Conservation (phyloP, 2,797 vertebrate genomes). For the Astyanax mexicanus region DNA sequence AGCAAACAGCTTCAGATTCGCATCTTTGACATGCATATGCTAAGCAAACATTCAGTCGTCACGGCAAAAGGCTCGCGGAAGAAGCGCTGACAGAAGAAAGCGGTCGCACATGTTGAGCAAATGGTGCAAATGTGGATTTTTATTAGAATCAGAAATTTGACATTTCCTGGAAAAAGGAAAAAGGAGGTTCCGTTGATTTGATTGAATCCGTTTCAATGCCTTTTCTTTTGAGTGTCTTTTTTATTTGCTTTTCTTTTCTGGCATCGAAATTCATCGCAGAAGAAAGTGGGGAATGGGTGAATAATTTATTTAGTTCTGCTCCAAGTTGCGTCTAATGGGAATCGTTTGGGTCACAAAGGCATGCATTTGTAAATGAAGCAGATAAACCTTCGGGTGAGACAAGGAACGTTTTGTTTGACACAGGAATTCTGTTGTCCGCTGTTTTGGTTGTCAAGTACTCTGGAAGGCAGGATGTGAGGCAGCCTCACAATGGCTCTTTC, state of each 20-base stretch:
- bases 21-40: conserved; percentile 52
- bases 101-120: conserved; percentile 53
- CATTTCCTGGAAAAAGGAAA: conserved; percentile 28
- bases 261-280: conserved; percentile 60
- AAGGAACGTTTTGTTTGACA: conserved; percentile 88
- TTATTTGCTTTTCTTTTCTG: conserved; percentile 50
- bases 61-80: conserved; percentile 25
- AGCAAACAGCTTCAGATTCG: conserved; percentile 50
- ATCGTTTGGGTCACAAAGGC: conserved; percentile 84
- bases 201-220: conserved; percentile 18
- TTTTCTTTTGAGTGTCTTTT: no score
- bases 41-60: conserved; percentile 44
- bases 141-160: conserved; percentile 25
- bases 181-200: conserved; percentile 27
- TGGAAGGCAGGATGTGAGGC: conserved; percentile 87
- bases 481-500: conserved; percentile 87
- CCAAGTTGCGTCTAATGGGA: conserved; percentile 80
- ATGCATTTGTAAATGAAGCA: conserved; percentile 89
- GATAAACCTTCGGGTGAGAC: conserved; percentile 83
- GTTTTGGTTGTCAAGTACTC: conserved; percentile 88
- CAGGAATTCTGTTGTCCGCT: conserved; percentile 88
- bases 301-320: conserved; percentile 84
- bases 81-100: background rate
- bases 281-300: conserved; percentile 70
- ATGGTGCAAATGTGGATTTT: no score